Conservation (phyloP, 2,888 invertebrate species). For the Ecdyonurus torrentis region DNA sequence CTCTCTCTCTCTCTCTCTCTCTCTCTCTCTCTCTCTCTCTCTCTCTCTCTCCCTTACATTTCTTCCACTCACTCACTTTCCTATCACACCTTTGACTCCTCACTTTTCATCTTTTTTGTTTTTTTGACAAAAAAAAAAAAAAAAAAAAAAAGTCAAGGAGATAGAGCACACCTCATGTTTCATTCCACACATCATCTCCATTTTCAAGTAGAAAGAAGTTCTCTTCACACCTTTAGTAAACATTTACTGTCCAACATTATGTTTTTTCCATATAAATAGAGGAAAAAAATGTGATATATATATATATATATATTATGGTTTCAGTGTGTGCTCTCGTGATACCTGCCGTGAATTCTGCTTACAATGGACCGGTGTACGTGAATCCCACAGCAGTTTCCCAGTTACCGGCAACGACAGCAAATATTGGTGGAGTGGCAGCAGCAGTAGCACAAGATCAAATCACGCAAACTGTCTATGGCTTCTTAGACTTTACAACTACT, state of each 20-base stretch:
- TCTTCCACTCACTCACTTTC: background rate
- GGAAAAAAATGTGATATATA: no score
- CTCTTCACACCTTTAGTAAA: background rate
- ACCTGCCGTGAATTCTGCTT: background rate
- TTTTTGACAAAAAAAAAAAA: no score
- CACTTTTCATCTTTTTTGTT: no score
- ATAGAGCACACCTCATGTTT: background rate
- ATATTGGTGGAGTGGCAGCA: conserved; percentile 5
- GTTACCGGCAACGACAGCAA: conserved; percentile 7
- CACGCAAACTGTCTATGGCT: conserved; percentile 87
- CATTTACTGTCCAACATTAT: background rate
- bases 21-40: background rate
- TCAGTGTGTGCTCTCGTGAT: background rate
- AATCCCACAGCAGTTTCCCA: conserved; percentile 17
- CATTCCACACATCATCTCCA: background rate
- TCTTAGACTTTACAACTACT: conserved; percentile 84
- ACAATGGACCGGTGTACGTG: conserved; percentile 19
- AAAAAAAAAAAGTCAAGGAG: background rate
- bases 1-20: background rate
- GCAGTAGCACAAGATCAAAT: conserved; percentile 30
- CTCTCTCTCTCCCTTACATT: no score
- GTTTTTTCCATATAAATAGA: background rate
- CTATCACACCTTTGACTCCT: background rate
- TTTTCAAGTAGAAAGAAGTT: background rate
- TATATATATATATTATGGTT: background rate